phyloP scores from a whole-genome alignment of 2,888 invertebrate genomes.

The Thereva unica region DNA sequence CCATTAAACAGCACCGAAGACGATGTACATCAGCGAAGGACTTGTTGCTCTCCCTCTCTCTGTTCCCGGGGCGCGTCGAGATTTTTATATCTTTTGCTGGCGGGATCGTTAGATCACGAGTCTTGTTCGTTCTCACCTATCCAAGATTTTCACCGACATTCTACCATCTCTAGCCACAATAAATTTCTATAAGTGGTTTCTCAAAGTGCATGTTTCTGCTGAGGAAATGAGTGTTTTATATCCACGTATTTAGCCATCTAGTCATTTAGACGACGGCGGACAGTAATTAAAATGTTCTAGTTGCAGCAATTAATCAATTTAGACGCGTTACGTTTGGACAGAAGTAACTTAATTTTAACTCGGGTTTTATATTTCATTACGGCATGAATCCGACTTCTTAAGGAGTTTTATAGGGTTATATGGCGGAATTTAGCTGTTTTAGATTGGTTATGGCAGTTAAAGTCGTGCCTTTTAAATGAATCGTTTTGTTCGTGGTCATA shows the following conservation, averaged over 20 bases:
- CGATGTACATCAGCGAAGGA: too few species aligned
- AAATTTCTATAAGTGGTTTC: not conserved
- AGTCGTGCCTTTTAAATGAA: too few species aligned
- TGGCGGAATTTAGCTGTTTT: too few species aligned
- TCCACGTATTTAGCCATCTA: not conserved
- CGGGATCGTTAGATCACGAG: conserved; percentile 5
- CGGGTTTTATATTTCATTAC: conserved; percentile 4
- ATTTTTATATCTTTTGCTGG: conserved; percentile 1
- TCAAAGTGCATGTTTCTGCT: not conserved
- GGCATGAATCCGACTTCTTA: not conserved
- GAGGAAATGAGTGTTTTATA: not conserved
- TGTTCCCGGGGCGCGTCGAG: not conserved
- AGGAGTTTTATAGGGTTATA: too few species aligned
- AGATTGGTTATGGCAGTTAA: too few species aligned
- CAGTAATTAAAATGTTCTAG: conserved; percentile 38
- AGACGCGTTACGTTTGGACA: conserved; percentile 23
- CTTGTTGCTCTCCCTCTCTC: too few species aligned
- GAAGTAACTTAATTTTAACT: conserved; percentile 29
- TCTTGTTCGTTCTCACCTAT: conserved; percentile 1
- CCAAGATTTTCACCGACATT: too few species aligned
- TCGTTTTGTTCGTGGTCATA: too few species aligned
- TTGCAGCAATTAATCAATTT: conserved; percentile 37
- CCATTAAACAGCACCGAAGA: not conserved
- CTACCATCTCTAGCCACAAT: too few species aligned
- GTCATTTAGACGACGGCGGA: not conserved